phyloP scores from a whole-genome alignment of 1,140 invertebrate species.

The Solenopsis invicta region DNA sequence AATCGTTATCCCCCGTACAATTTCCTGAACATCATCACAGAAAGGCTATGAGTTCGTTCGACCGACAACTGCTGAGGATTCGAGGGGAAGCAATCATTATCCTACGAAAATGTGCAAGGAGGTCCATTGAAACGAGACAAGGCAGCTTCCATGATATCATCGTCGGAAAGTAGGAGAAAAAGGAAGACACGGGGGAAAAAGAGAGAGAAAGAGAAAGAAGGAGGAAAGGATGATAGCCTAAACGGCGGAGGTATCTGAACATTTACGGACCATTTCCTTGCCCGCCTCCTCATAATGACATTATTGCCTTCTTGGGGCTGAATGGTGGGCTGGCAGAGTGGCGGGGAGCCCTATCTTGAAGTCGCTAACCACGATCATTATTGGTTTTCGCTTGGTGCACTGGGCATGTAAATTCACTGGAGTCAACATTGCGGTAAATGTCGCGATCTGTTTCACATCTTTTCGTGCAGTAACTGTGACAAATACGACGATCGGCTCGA shows the following conservation, averaged over 20 bases:
- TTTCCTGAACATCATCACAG: constrained; percentile 42
- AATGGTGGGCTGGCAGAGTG: constrained; percentile 29
- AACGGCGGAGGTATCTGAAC: constrained; percentile 67
- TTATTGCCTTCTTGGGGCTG: constrained; percentile 68
- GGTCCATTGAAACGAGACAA: constrained; percentile 71
- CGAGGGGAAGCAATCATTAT: constrained; percentile 65
- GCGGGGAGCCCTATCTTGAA: constrained; percentile 52
- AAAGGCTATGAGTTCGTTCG: neutral
- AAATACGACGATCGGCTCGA: constrained; percentile 52
- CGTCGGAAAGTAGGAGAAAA: constrained; percentile 26
- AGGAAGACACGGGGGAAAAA: constrained; percentile 6
- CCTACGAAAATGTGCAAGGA: constrained; percentile 40
- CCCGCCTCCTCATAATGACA: constrained; percentile 69
- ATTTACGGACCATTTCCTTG: constrained; percentile 75
- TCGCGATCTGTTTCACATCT: constrained; percentile 59
- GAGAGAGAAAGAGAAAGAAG: neutral
- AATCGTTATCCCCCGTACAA: constrained; percentile 29
- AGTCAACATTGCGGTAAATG: constrained; percentile 45
- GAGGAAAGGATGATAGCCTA: neutral
- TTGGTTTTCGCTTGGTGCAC: constrained; percentile 66
- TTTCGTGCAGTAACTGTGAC: neutral
- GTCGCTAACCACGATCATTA: constrained; percentile 70
- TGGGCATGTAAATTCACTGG: constrained; percentile 63
- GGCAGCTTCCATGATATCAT: constrained; percentile 44
- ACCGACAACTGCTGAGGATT: constrained; percentile 27